Base-by-base conservation (phyloP, 2,113 vertebrate species). In the Acanthisitta chloris region DNA sequence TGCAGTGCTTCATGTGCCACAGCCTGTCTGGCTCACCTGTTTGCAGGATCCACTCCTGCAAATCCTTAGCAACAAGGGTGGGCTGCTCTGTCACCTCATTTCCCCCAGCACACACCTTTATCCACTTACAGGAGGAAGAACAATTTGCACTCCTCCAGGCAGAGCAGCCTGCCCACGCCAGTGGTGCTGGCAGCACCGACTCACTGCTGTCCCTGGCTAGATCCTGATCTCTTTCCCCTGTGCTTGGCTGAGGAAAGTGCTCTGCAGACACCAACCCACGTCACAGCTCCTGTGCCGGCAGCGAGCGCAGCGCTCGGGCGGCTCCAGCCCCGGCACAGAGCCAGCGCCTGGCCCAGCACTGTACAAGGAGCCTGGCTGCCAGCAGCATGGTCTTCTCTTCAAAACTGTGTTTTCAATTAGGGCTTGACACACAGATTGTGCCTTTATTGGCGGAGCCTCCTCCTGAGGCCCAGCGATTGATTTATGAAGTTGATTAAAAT, bases 401-500 rank as follows among this genome's bases (percentile, higher is more conserved):
- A 17, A 86, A 57, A 40, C 59, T 51, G 0, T 92, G 94, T 86
- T 96, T 95, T 92, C 95, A 90, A 90, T 96, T 94, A 94, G 66
- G 21, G 87, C 70, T 81, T 1, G 0, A 67, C 0, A 3, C 2
- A 1, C 81, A 86, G 89, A 91, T 36, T 78, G 66, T 49, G 89
- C 6, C 71, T 82, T 69, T 58, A 33, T 57, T 73, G 92, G 84
- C 6, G 4, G 46, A 55, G 55, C 82, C 88, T 86, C 92, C 90
- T 95, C 90, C 90, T 9, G 55, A 88, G 92, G 74, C 74, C 55
- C 0, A 0, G 12, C 4, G 3, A 80, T 83, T 86, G 94, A 96
- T 95, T 94, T 62, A 88, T 70, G 85, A 43, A 95, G 92, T 83
- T 86, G 96, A 96, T 96, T 96, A 93, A 83, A 93, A 90, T 84